Base-by-base conservation (phyloP, 2,888 invertebrate species). In the Drosophila histrio region DNA sequence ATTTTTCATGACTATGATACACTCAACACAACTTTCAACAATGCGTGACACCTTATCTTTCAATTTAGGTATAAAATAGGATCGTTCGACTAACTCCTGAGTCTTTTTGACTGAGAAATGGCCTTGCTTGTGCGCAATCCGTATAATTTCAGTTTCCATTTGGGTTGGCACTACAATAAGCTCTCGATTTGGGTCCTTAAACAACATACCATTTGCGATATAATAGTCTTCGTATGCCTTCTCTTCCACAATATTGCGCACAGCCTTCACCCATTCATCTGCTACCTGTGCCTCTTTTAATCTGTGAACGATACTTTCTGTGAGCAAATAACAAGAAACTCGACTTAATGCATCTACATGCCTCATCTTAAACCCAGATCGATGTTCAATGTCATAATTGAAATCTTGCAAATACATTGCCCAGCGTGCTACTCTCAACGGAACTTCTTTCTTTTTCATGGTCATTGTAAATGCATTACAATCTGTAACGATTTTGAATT, bases 341-440 rank as follows among this genome's bases (percentile, higher is more conserved):
- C 66, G 19, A 32, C 56, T 60, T 9, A 57, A 15, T 4, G 43
- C 47, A 19, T 39, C 47, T 9, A 57, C 57, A 8, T 57, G 39
- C 17, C 47, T 22, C 57, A 47, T 38, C 13, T 39, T 57, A 1
- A 28, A 6, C 2, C 47, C 49, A 1, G 49, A 58, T 5, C 49
- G 38, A n/a, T n/a, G n/a, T n/a, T n/a, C n/a, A n/a, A n/a, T n/a
- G n/a, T n/a, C n/a, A n/a, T n/a, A n/a, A n/a, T n/a, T n/a, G n/a
- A n/a, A n/a, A n/a, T n/a, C n/a, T n/a, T n/a, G n/a, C n/a, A n/a
- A n/a, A n/a, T n/a, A n/a, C n/a, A n/a, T n/a, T n/a, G n/a, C n/a
- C n/a, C n/a, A n/a, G n/a, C n/a, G n/a, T n/a, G n/a, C n/a, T n/a
- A n/a, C n/a, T n/a, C n/a, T n/a, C n/a, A n/a, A n/a, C n/a, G n/a